These are phyloP conservation scores for Pipra filicauda DNA, from an alignment of 2,113 vertebrate species.

Conservation along the genomic window DNA sequence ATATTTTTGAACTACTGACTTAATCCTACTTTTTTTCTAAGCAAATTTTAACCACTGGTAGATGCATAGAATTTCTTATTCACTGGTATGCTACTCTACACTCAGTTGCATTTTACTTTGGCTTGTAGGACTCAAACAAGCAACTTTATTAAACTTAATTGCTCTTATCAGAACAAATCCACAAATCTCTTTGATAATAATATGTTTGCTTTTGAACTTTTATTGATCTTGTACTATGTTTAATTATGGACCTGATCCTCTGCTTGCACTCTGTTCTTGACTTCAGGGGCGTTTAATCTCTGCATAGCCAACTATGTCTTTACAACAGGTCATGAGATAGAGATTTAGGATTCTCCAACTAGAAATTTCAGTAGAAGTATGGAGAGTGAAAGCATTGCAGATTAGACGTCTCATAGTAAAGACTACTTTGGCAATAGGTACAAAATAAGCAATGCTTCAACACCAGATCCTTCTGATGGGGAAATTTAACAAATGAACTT, in stretches of 20 bases:
- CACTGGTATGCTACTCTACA: background rate
- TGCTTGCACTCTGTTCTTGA: background rate
- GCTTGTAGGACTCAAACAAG: background rate
- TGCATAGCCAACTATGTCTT: background rate
- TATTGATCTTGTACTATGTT: background rate
- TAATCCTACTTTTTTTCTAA: background rate
- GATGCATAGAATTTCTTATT: background rate
- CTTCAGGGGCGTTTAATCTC: background rate
- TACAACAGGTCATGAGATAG: background rate
- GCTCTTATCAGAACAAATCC: background rate
- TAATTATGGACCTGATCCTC: background rate
- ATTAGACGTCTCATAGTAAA: background rate
- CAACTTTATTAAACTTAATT: background rate
- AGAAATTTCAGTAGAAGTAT: background rate
- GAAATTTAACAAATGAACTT: background rate
- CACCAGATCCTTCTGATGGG: background rate
- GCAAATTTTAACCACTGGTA: background rate
- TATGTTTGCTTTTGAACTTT: background rate
- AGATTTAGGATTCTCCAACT: background rate
- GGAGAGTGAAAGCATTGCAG: background rate
- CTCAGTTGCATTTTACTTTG: background rate
- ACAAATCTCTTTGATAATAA: background rate
- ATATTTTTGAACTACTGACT: background rate
- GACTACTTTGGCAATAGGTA: background rate
- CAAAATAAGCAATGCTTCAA: background rate